These are phyloP conservation scores for Phacellophora camtschatica DNA, from an alignment of 30 jellyfish, hydroid and myxozoan genomes.

Conservation along the genomic window DNA sequence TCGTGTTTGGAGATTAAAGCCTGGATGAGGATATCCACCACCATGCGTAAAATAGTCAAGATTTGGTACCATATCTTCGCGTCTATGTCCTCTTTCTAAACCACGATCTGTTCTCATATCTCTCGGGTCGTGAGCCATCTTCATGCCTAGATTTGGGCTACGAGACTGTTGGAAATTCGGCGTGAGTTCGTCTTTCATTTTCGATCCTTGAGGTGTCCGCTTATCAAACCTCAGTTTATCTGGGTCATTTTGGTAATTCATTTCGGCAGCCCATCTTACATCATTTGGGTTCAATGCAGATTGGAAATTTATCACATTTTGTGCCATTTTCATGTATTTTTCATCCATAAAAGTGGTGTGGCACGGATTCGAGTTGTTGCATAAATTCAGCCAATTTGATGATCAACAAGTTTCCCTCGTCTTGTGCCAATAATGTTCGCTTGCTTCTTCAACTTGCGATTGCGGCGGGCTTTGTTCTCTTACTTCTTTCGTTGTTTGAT, in stretches of 20 bases:
- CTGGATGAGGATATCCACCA: constrained; percentile 46
- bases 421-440: too few species aligned
- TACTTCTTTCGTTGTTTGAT: too few species aligned
- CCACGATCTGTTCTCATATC: constrained; percentile 33
- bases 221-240: constrained; percentile 30
- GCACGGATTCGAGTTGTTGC: too few species aligned
- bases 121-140: constrained; percentile 40
- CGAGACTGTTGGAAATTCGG: constrained; percentile 6
- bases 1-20: constrained; percentile 45
- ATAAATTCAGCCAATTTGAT: too few species aligned
- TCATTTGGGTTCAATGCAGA: constrained; percentile 10
- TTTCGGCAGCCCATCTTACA: constrained; percentile 55
- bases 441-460: too few species aligned
- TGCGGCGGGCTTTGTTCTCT: too few species aligned
- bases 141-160: constrained; percentile 34
- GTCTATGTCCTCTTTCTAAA: constrained; percentile 10
- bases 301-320: constrained; percentile 26
- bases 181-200: constrained; percentile 56
- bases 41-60: constrained; percentile 60
- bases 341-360: too few species aligned
- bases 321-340: constrained; percentile 36
- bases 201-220: constrained; percentile 50
- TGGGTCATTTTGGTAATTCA: not conserved
- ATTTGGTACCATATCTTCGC: constrained; percentile 42
- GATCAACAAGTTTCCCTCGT: not conserved